A percentile compares a stretch with the other conserved stretches of the same genome.
These are phyloP conservation scores for Apodemus sylvaticus DNA, from an alignment of 2,113 vertebrate genomes.

Conservation along the genomic window DNA sequence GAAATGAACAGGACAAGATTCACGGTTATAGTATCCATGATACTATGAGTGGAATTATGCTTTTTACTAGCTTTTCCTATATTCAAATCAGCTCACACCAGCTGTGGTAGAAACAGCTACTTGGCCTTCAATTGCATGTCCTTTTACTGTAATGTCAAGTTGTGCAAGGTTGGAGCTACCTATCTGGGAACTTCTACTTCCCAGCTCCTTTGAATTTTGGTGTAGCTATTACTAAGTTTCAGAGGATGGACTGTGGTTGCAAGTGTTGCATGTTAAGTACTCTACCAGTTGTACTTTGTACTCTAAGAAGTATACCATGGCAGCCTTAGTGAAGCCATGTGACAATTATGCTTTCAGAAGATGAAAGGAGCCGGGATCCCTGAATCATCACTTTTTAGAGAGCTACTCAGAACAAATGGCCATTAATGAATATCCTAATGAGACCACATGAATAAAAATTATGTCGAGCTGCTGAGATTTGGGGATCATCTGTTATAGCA, in stretches of 20 bases:
- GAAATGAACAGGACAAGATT: not conserved
- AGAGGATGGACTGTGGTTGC: not conserved
- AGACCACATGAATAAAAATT: not conserved
- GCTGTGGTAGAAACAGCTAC: not conserved
- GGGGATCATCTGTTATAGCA: conserved; percentile 16
- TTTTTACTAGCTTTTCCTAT: conserved; percentile 21
- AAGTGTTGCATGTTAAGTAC: not conserved
- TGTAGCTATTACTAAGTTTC: conserved; percentile 18
- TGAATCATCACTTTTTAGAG: not conserved
- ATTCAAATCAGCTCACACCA: not conserved
- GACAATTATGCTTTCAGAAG: not conserved
- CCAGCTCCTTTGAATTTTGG: conserved; percentile 34
- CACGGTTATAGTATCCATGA: not conserved
- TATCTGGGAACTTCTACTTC: not conserved
- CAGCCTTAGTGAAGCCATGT: not conserved
- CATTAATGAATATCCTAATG: conserved; percentile 6
- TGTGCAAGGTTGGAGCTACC: not conserved
- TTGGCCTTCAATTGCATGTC: not conserved
- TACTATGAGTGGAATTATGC: not conserved
- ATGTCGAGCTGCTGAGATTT: conserved; percentile 22
- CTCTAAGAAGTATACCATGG: not conserved
- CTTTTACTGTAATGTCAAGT: not conserved
- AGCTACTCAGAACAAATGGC: not conserved
- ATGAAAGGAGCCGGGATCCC: not conserved
- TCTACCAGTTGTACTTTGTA: not conserved